Percentiles rank a stretch among this genome's conserved stretches.
phyloP scores from a whole-genome alignment of 1,140 invertebrate genomes.

The Vollenhovia emeryi region DNA sequence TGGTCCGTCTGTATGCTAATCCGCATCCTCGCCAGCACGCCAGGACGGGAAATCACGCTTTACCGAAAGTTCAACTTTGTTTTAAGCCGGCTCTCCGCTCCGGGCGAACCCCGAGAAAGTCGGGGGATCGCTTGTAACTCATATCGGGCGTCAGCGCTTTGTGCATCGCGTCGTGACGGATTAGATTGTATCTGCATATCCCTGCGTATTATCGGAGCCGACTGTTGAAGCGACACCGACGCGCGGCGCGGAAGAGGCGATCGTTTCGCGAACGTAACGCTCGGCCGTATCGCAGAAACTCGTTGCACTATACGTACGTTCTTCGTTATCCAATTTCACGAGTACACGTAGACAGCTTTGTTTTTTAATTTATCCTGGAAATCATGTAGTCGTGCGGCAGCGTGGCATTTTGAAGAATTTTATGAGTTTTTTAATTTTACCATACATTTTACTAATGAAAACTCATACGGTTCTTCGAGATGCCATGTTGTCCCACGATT shows the following conservation, averaged over 20 bases:
- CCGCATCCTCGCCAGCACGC: constrained; percentile 54
- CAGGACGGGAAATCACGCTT: constrained; percentile 54
- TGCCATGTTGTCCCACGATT: too few relatives aligned
- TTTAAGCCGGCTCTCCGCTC: constrained; percentile 37
- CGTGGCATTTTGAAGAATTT: too few relatives aligned
- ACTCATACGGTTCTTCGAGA: too few relatives aligned
- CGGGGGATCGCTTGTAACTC: constrained; percentile 40
- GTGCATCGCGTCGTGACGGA: constrained; percentile 47
- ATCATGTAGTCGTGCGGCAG: too few relatives aligned
- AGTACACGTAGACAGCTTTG: too few relatives aligned
- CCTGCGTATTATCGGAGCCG: constrained; percentile 13
- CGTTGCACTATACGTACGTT: neutral
- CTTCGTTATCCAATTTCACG: neutral
- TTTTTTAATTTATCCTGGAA: too few relatives aligned
- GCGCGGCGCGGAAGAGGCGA: neutral
- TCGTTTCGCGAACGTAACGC: neutral
- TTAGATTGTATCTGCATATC: constrained; percentile 45
- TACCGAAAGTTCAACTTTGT: constrained; percentile 60
- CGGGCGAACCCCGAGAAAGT: constrained; percentile 28
- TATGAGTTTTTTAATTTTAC: too few relatives aligned
- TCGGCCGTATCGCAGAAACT: neutral
- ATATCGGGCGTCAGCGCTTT: constrained; percentile 53
- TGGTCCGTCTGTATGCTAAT: constrained; percentile 80
- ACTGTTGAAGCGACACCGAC: neutral
- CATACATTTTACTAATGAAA: too few relatives aligned